Conservation (phyloP, 2,797 vertebrate species). For the Acipenser ruthenus region DNA sequence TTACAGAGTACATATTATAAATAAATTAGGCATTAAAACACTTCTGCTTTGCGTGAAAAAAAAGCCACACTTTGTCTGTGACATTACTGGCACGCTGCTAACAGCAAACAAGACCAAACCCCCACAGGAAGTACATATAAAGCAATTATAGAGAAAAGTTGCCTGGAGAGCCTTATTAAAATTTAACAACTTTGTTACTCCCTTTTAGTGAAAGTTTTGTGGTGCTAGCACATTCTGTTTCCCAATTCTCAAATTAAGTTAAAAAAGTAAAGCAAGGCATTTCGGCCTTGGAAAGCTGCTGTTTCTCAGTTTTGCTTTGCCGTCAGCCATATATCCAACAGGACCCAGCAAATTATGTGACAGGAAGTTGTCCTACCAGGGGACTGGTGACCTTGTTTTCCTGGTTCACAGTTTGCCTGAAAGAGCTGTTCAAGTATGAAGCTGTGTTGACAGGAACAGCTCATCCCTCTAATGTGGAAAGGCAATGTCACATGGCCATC, state of each 20-base stretch:
- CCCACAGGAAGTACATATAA: slow-evolving; percentile 40
- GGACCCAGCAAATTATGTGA: not conserved
- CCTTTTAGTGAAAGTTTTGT: slow-evolving; percentile 31
- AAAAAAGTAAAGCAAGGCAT: not conserved
- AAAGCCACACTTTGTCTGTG: slow-evolving; percentile 12
- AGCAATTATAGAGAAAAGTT: slow-evolving; percentile 38
- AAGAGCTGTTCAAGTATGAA: too few species aligned
- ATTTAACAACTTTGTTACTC: slow-evolving; percentile 38
- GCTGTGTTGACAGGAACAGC: too few species aligned
- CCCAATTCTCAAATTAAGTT: slow-evolving; percentile 39
- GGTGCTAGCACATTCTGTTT: slow-evolving; percentile 13
- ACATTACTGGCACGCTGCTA: slow-evolving; percentile 29
- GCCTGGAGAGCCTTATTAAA: slow-evolving; percentile 43
- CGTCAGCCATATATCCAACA: not conserved
- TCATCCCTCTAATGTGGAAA: too few species aligned
- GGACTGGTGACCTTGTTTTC: not conserved
- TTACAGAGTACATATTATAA: too few species aligned
- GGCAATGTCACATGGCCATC: too few species aligned
- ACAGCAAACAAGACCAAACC: slow-evolving; percentile 36
- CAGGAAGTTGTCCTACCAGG: not conserved
- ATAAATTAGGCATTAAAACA: too few species aligned
- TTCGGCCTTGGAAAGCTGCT: slow-evolving; percentile 1
- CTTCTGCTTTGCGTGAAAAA: too few species aligned
- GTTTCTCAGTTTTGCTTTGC: not conserved
- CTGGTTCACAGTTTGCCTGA: too few species aligned